phyloP scores from a whole-genome alignment of 2,113 vertebrate genomes.

The Noturus placidus region DNA sequence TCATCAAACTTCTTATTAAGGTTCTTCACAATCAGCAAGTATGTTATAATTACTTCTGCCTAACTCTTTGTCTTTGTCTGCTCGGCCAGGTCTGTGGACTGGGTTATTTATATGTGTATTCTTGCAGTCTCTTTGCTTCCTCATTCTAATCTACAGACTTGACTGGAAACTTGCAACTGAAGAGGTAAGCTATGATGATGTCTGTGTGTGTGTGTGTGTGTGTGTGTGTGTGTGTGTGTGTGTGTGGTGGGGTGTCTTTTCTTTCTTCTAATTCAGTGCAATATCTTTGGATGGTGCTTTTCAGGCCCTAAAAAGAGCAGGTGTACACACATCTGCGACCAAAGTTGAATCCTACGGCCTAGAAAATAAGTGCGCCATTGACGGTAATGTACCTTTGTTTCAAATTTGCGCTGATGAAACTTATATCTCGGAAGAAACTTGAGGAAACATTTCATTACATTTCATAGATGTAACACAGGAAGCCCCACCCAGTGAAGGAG shows the following conservation, averaged over 20 bases:
- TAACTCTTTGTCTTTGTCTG: not conserved
- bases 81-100: slow-evolving; percentile 79
- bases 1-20: not conserved
- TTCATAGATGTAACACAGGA: slow-evolving; percentile 18
- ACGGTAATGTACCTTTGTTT: slow-evolving; percentile 31
- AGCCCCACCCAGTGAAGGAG: not conserved
- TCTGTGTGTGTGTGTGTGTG: not conserved
- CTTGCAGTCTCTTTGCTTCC: slow-evolving; percentile 73
- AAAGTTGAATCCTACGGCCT: slow-evolving; percentile 37
- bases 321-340: slow-evolving; percentile 10
- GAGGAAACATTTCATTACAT: not conserved
- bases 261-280: not conserved
- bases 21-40: not conserved
- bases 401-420: not conserved
- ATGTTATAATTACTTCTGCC: not conserved
- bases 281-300: not conserved
- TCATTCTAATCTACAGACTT: slow-evolving; percentile 71
- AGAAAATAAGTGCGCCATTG: slow-evolving; percentile 31
- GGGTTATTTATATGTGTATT: slow-evolving; percentile 75
- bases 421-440: not conserved
- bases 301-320: slow-evolving; percentile 49
- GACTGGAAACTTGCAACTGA: slow-evolving; percentile 81
- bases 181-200: slow-evolving; percentile 69
- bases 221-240: too few species aligned
- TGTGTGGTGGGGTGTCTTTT: not conserved